These are phyloP conservation scores for Ramazzottius varieornatus DNA, from an alignment of 2,888 invertebrate species.

Conservation along the genomic window DNA sequence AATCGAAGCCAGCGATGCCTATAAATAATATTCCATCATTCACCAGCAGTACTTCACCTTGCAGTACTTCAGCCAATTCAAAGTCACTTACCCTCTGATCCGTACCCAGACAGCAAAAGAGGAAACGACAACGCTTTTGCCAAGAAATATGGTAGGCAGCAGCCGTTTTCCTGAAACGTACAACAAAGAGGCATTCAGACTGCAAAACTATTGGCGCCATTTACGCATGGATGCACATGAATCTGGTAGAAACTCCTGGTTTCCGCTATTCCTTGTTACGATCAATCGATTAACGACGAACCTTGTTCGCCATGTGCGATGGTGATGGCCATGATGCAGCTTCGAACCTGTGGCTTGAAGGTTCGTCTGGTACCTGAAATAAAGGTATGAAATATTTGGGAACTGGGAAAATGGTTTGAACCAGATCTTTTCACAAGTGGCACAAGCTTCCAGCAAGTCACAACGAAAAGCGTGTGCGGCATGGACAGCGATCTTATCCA, in stretches of 20 bases:
- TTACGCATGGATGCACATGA: too few relatives aligned
- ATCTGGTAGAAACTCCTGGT: too few relatives aligned
- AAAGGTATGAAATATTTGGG: too few relatives aligned
- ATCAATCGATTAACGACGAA: too few relatives aligned
- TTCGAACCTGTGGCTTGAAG: background rate
- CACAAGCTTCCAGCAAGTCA: too few relatives aligned
- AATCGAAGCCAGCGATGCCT: constrained; percentile 59
- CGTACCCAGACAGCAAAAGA: constrained; percentile 51
- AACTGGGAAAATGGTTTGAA: too few relatives aligned
- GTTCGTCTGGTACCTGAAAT: background rate
- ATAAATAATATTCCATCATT: constrained; percentile 15
- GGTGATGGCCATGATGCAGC: background rate
- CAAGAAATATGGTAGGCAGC: constrained; percentile 62
- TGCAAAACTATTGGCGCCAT: too few relatives aligned
- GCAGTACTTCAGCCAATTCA: background rate
- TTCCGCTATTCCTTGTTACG: too few relatives aligned
- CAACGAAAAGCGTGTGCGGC: too few relatives aligned
- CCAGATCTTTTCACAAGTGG: too few relatives aligned
- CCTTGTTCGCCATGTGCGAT: background rate
- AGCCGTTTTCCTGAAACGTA: constrained; percentile 51
- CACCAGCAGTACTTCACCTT: background rate
- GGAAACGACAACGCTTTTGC: constrained; percentile 49
- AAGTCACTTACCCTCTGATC: constrained; percentile 5
- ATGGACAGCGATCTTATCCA: too few relatives aligned
- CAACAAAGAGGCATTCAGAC: too few relatives aligned